Conservation (phyloP, 2,888 invertebrate species). For the Girardia tigrina region DNA sequence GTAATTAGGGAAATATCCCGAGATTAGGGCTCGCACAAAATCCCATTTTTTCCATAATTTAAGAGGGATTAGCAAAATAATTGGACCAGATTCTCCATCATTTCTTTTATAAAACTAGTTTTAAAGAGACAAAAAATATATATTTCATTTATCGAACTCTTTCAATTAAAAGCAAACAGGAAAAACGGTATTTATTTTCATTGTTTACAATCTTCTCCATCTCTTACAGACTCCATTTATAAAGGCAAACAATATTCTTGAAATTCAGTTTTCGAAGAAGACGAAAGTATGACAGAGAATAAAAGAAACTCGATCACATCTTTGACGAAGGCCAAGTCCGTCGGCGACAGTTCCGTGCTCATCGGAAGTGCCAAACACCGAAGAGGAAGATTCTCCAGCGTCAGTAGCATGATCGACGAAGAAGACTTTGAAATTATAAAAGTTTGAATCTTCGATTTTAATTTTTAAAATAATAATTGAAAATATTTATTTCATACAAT, state of each 20-base stretch:
- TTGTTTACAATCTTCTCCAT: background rate
- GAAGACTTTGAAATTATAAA: conserved; percentile 25
- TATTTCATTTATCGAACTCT: background rate
- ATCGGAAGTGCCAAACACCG: conserved; percentile 24
- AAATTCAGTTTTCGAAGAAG: background rate
- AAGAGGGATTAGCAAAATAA: conserved; percentile 8
- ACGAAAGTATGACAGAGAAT: background rate
- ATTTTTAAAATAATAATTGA: background rate
- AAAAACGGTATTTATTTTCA: background rate
- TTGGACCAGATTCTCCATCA: background rate
- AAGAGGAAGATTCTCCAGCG: conserved; percentile 27
- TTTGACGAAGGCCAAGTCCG: background rate
- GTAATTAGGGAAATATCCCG: no score
- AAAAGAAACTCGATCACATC: background rate
- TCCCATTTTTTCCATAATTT: conserved; percentile 12
- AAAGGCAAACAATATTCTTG: background rate
- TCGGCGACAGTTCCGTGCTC: background rate
- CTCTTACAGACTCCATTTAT: background rate
- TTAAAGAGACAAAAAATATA: background rate
- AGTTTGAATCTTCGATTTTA: background rate
- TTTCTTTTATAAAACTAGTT: background rate
- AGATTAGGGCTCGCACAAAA: conserved; percentile 2
- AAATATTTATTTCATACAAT: no score
- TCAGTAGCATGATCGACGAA: conserved; percentile 35
- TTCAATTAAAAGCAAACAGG: background rate